Evolutionary conservation across 2,113 vertebrate genomes (phyloP).

Genomic region (Plestiodon gilberti): DNA sequence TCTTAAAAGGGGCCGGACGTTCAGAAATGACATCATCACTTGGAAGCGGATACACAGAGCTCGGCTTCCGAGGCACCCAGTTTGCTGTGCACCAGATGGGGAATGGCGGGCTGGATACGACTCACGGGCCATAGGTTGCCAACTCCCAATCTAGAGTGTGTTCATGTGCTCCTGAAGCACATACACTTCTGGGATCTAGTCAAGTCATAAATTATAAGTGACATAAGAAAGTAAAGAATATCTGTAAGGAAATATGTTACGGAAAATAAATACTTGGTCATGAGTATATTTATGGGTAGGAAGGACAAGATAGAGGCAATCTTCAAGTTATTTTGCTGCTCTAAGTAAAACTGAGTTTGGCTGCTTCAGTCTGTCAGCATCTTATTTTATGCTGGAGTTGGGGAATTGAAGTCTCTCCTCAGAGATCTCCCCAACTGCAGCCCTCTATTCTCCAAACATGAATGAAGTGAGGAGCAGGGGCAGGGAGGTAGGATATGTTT

Average conservation of each 20-base stretch:
- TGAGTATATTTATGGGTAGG: neutral
- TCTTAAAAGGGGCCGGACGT: too few species aligned
- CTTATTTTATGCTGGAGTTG: too few species aligned
- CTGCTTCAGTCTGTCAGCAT: neutral
- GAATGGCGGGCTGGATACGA: too few species aligned
- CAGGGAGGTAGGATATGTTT: too few species aligned
- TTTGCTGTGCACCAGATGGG: too few species aligned
- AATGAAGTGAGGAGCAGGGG: neutral
- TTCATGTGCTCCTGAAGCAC: neutral
- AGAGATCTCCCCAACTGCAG: neutral
- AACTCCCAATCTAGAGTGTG: neutral
- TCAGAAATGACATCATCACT: too few species aligned
- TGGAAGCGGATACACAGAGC: too few species aligned
- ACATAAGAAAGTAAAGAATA: neutral
- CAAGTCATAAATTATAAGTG: neutral
- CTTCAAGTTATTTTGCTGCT: neutral
- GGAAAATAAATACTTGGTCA: neutral
- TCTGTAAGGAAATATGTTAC: neutral
- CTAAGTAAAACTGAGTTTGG: neutral
- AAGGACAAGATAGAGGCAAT: neutral
- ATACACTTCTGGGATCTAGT: neutral
- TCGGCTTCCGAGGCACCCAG: too few species aligned
- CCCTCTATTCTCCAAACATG: neutral
- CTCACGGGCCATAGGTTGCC: too few species aligned
- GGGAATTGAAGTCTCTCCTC: neutral